phyloP scores from a whole-genome alignment of 1,140 invertebrate species.

The Drosophila ananassae region DNA sequence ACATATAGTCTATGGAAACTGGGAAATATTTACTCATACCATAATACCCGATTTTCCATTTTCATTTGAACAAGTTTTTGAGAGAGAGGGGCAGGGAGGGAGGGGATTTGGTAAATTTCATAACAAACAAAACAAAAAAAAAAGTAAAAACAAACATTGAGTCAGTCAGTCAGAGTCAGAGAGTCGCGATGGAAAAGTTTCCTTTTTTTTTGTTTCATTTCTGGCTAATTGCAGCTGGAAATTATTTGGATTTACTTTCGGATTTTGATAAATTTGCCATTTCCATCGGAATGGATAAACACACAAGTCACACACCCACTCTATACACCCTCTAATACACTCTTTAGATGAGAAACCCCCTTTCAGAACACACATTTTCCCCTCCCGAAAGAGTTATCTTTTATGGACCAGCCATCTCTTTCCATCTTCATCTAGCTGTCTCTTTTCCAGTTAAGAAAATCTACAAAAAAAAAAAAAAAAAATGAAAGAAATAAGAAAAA shows the following conservation, averaged over 20 bases:
- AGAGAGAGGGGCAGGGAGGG: not conserved
- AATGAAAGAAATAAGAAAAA: not conserved
- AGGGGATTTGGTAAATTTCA: constrained; percentile 25
- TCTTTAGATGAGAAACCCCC: too few species aligned
- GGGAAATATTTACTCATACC: constrained; percentile 18
- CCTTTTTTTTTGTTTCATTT: not conserved
- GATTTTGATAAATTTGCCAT: constrained; percentile 41
- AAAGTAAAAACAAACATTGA: constrained; percentile 34
- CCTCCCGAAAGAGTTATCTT: constrained; percentile 10
- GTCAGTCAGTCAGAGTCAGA: constrained; percentile 14
- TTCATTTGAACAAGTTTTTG: constrained; percentile 24
- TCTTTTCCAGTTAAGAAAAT: not conserved
- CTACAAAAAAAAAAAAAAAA: too few species aligned
- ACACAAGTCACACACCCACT: not conserved
- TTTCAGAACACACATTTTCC: too few species aligned
- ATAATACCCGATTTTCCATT: constrained; percentile 9
- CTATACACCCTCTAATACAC: not conserved
- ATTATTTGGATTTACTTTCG: constrained; percentile 25
- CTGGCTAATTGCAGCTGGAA: constrained; percentile 29
- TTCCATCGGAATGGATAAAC: constrained; percentile 19
- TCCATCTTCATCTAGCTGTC: not conserved
- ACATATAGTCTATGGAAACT: constrained; percentile 26
- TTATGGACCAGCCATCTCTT: constrained; percentile 9
- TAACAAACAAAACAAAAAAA: constrained; percentile 34
- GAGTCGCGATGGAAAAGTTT: constrained; percentile 11